Evolutionary conservation across 2,888 invertebrate genomes (phyloP).

Genomic region (Petrolisthes cinctipes): DNA sequence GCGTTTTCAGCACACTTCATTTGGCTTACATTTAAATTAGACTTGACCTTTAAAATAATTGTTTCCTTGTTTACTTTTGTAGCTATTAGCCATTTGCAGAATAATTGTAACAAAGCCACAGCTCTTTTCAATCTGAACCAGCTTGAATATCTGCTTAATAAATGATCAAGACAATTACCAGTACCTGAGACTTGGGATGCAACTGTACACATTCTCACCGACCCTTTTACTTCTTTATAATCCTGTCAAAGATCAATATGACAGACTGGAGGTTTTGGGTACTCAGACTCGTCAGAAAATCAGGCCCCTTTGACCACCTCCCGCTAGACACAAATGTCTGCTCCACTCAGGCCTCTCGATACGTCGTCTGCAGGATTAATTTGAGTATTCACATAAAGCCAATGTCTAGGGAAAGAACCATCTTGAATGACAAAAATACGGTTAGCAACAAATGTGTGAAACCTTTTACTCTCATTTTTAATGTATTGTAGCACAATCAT

Average conservation of each 20-base stretch:
- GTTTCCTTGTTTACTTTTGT: too few relatives aligned
- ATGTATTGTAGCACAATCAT: conserved; percentile 29
- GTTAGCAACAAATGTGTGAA: conserved; percentile 26
- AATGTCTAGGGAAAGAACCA: not conserved
- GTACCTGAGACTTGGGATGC: not conserved
- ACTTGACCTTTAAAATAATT: too few relatives aligned
- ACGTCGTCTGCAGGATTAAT: conserved; percentile 20
- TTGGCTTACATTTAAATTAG: not conserved
- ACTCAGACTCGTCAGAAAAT: not conserved
- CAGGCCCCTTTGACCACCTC: not conserved
- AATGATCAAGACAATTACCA: not conserved
- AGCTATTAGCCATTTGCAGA: too few relatives aligned
- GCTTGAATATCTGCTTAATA: not conserved
- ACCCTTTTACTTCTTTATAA: not conserved
- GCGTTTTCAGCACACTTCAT: too few relatives aligned
- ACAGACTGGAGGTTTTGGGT: not conserved
- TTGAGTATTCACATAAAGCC: conserved; percentile 1
- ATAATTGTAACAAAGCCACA: too few relatives aligned
- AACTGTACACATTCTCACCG: not conserved
- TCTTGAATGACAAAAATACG: not conserved
- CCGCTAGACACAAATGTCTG: not conserved
- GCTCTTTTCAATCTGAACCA: not conserved
- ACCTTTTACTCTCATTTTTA: not conserved
- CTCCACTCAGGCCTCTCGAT: conserved; percentile 1
- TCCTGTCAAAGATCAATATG: not conserved